Evolutionary conservation across 2,888 invertebrate species (phyloP), one percentile per base, ranked within the genome.

Genomic region (Gymnosoma rotundatum): DNA sequence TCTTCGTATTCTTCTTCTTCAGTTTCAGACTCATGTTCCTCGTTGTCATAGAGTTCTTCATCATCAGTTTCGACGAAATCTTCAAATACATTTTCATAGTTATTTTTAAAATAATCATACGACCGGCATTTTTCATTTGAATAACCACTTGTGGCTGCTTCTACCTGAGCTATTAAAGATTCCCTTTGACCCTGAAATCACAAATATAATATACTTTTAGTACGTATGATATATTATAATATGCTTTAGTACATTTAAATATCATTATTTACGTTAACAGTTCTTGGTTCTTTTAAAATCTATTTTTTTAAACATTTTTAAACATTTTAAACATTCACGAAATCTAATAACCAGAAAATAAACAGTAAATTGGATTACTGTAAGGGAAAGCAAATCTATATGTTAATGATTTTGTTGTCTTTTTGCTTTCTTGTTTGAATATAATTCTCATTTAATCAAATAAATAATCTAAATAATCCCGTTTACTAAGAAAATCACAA

Each of bases 121-220:
- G 96, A 94, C 69, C 92, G 92, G 87, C 95, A 94, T 52, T 94
- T 91, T 69, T 93, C 93, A 66, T 93, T 93, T 36, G 93, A 93
- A 88, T 97, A 97, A 4, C 94, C 94, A 80, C 94, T 93, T 60
- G 95, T 93, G 61, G 95, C 94, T 48, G 92, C 93, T 87, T 94
- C 93, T 16, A 97, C 95, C 85, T 94, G 93, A 1, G 90, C 88
- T 64, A 94, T 91, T 21, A 96, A 92, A 73, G 91, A 92, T 48
- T 92, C 90, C 38, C 95, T 93, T 54, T 93, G 92, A 2, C 91
- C 18, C 91, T 92, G 81, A 6, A 87, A 52, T 48, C 6, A 16
- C 0, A 48, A 42, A 50, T 16, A 50, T n/a, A 18, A 50, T 50
- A 16, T 18, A 18, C 32, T 5, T 32, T 32, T 32, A 32, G 32